phyloP scores from a whole-genome alignment of 2,797 vertebrate genomes.

The Pseudomugil gertrudae region DNA sequence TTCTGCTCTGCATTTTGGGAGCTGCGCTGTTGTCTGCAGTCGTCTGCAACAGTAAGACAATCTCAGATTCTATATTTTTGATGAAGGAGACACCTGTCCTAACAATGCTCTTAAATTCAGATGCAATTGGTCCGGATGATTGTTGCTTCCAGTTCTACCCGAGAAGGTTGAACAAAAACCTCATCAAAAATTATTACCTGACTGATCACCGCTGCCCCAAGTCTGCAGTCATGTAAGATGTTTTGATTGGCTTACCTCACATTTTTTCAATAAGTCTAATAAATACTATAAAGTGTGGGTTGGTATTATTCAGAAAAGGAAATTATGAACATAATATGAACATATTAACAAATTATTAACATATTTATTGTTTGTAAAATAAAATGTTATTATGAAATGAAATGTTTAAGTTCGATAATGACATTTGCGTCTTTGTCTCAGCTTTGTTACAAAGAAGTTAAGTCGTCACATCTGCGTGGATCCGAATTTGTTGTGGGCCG shows the following conservation, averaged over 20 bases:
- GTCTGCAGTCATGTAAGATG: conserved; percentile 52
- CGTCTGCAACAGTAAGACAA: conserved; percentile 49
- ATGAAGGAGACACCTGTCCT: not conserved
- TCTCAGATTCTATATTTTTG: rapidly evolving
- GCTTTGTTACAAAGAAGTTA: conserved; percentile 32
- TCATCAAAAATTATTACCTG: rapidly evolving
- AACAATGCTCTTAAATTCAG: conserved; percentile 12
- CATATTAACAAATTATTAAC: no score
- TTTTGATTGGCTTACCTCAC: not conserved
- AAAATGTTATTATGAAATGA: no score
- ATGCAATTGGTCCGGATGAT: not conserved
- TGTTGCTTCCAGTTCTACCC: conserved; percentile 58
- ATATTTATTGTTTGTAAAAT: no score
- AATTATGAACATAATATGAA: no score
- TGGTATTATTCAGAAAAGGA: not conserved
- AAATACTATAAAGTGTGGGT: not conserved
- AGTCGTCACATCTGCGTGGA: conserved; percentile 30
- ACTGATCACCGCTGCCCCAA: conserved; percentile 40
- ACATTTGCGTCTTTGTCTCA: conserved; percentile 12
- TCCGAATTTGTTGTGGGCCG: conserved; percentile 30
- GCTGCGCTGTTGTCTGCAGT: conserved; percentile 25
- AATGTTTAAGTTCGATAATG: not conserved
- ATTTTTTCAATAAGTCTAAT: not conserved
- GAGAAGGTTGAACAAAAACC: rapidly evolving
- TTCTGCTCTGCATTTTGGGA: conserved; percentile 64